These are phyloP conservation scores for Hyperoplus lanceolatus DNA, from an alignment of 2,797 vertebrate species.

Conservation along the genomic window DNA sequence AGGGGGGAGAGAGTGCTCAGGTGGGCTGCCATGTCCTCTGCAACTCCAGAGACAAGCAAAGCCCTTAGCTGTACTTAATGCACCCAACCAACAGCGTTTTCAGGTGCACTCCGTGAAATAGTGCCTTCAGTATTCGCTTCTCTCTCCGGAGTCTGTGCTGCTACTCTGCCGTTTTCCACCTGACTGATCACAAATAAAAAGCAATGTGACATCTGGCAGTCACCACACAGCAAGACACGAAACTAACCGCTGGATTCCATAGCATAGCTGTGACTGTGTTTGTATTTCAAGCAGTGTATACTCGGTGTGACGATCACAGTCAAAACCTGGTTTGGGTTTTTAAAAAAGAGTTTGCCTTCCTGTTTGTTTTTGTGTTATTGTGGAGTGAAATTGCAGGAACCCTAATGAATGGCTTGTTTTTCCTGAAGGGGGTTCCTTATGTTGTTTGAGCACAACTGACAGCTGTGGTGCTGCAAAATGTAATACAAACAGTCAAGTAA, in stretches of 20 bases:
- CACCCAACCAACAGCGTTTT: slow-evolving; percentile 80
- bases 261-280: slow-evolving; percentile 27
- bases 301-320: slow-evolving; percentile 4
- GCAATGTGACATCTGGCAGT: slow-evolving; percentile 76
- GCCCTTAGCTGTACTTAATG: slow-evolving; percentile 83
- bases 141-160: slow-evolving; percentile 57
- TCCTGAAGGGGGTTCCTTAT: slow-evolving; percentile 46
- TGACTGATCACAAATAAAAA: slow-evolving; percentile 80
- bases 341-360: background rate
- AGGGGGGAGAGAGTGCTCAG: slow-evolving; percentile 59
- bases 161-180: slow-evolving; percentile 73
- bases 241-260: slow-evolving; percentile 45
- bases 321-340: slow-evolving; percentile 15
- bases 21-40: slow-evolving; percentile 74
- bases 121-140: slow-evolving; percentile 59
- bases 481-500: slow-evolving; percentile 54
- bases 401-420: slow-evolving; percentile 41
- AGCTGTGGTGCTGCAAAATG: slow-evolving; percentile 67
- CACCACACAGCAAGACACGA: slow-evolving; percentile 52
- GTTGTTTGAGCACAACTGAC: slow-evolving; percentile 51
- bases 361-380: background rate
- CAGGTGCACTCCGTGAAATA: slow-evolving; percentile 80
- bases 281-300: slow-evolving; percentile 26
- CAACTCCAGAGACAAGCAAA: slow-evolving; percentile 76
- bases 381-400: slow-evolving; percentile 16